Base-by-base conservation (phyloP, 2,888 invertebrate genomes). In the Mythimna vitellina region DNA sequence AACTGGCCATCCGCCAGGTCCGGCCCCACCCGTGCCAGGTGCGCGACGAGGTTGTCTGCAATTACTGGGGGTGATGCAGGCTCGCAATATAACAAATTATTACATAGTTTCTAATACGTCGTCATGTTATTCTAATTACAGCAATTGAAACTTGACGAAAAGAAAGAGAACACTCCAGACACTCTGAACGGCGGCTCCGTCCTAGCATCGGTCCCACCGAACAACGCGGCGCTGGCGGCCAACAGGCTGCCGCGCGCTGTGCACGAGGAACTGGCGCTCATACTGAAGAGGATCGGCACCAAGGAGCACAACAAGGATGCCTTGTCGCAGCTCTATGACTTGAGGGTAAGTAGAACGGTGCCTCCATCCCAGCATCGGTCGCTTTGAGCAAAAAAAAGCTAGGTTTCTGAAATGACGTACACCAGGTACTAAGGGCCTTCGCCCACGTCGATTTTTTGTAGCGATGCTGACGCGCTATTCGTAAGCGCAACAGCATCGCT, bases 211-310 rank as follows among this genome's bases (percentile, higher is more conserved):
- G 97, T 88, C 20, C 88, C 84, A 20, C 83, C 86, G 1, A 89
- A 82, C 94, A 97, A 91, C 95, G 80, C 89, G 1, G 87, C 92
- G 12, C 79, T 93, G 0, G 86, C 64, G 32, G 88, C 92, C 9
- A 92, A 92, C 22, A 89, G 97, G 0, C 94, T 98, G 74, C 98
- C 98, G 6, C 97, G 98, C 87, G 97, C 97, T 25, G 97, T 98
- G n/a, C 98, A 99, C 89, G 98, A 98, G 81, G 97, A 98, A 84
- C 95, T 99, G 74, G 98, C 98, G 0, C 98, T 98, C 88, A 99
- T 99, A 88, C 98, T 99, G 87, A 98, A 98, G 93, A 97, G 99
- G 87, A 99, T 99, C 88, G 99, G 99, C 54, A 98, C 97, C 62
- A 99, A 98, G 93, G 98, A 99, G 80, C 98, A 98, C 78, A 98